These are phyloP conservation scores for Hypena proboscidalis DNA, from an alignment of 2,888 invertebrate genomes.

Conservation along the genomic window DNA sequence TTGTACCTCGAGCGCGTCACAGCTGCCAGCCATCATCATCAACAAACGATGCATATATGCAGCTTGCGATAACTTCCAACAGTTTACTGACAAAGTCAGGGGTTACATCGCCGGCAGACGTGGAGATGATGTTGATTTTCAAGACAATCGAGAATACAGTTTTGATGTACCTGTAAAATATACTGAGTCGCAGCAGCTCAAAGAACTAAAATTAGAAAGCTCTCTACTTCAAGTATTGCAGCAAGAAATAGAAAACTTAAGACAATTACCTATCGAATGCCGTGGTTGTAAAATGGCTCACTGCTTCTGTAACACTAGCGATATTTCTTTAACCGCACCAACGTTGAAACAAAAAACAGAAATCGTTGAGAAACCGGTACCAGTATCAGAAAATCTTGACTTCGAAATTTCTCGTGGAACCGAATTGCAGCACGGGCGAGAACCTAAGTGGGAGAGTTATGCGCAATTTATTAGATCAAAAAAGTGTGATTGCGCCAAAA, in stretches of 20 bases:
- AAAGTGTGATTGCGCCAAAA: constrained; percentile 60
- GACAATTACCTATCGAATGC: constrained; percentile 52
- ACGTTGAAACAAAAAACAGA: not conserved
- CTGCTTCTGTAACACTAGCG: constrained; percentile 22
- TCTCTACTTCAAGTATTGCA: constrained; percentile 71
- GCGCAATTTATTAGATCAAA: constrained; percentile 56
- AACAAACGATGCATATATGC: constrained; percentile 72
- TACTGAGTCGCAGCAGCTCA: constrained; percentile 52
- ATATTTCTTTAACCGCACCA: not conserved
- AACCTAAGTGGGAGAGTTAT: constrained; percentile 71
- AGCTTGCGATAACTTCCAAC: constrained; percentile 70
- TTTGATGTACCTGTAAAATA: constrained; percentile 60
- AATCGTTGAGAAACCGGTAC: constrained; percentile 16
- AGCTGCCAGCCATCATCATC: constrained; percentile 68
- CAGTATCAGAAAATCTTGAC: constrained; percentile 37
- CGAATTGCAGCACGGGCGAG: constrained; percentile 59
- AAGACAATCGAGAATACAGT: constrained; percentile 59
- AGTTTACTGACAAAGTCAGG: constrained; percentile 63
- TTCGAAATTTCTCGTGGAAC: constrained; percentile 50
- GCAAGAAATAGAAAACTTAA: constrained; percentile 61
- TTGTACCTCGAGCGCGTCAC: constrained; percentile 63
- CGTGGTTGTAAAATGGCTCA: constrained; percentile 55
- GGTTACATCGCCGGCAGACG: constrained; percentile 56
- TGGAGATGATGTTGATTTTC: constrained; percentile 56
- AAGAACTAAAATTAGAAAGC: constrained; percentile 65